phyloP scores from a whole-genome alignment of 2,113 vertebrate species.

The Dasypus novemcinctus region DNA sequence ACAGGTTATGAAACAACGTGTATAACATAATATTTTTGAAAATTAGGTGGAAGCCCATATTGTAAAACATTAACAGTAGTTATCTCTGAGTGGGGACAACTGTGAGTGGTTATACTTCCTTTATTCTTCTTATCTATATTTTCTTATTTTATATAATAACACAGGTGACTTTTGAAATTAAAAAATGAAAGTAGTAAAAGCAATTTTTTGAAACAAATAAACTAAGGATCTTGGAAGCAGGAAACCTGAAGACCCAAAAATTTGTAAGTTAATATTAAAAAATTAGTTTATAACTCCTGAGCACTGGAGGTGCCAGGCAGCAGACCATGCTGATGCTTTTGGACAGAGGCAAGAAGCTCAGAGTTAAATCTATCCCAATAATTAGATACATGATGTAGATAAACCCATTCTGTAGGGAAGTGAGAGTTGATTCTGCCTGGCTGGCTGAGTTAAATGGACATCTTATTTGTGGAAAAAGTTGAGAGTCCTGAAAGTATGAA shows the following conservation, averaged over 20 bases:
- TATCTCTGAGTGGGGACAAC: background rate
- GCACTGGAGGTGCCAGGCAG: background rate
- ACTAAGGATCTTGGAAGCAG: background rate
- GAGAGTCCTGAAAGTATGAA: background rate
- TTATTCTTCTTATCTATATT: constrained; percentile 32
- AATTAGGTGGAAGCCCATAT: background rate
- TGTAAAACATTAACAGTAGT: background rate
- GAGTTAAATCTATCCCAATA: background rate
- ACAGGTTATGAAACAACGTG: background rate
- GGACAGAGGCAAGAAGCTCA: background rate
- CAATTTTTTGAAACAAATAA: background rate
- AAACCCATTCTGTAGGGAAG: background rate
- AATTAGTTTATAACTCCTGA: background rate
- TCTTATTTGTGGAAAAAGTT: background rate
- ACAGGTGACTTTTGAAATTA: background rate
- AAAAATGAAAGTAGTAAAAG: background rate
- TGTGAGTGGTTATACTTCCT: background rate
- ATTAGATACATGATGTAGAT: background rate
- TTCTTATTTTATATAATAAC: constrained; percentile 41
- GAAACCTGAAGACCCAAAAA: constrained; percentile 41
- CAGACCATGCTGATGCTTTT: background rate
- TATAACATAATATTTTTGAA: background rate
- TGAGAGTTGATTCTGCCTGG: background rate
- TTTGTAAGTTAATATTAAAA: background rate
- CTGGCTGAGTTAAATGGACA: background rate